Conservation (phyloP, 2,113 vertebrate genomes). For the Mixornis gularis region DNA sequence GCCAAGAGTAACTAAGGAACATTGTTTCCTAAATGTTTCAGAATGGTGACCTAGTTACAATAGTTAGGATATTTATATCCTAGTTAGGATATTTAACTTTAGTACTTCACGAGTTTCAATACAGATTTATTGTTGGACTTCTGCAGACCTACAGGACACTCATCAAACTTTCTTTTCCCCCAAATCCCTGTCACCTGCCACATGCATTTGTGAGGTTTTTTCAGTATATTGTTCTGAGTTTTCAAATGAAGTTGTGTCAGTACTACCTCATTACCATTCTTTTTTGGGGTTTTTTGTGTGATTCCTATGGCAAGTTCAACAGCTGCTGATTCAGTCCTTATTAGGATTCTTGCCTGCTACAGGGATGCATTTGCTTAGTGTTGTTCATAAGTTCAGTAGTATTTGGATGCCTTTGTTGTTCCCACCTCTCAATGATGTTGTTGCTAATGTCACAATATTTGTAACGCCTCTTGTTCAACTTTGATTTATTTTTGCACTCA, state of each 20-base stretch:
- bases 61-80: background rate
- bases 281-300: background rate
- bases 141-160: background rate
- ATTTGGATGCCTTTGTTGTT: background rate
- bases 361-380: background rate
- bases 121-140: background rate
- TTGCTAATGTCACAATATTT: background rate
- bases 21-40: slow-evolving; percentile 11
- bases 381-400: background rate
- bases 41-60: background rate
- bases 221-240: background rate
- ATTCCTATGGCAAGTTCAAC: background rate
- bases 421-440: background rate
- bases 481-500: background rate
- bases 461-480: background rate
- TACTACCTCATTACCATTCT: background rate
- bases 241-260: background rate
- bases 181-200: background rate
- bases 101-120: background rate
- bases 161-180: background rate
- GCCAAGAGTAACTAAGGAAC: slow-evolving; percentile 10
- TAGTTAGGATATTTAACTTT: background rate
- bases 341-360: background rate
- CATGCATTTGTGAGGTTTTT: background rate
- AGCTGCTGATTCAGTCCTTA: background rate